A percentile compares a stretch with the other conserved stretches of the same genome.
These are phyloP conservation scores for Trematomus loennbergii DNA, from an alignment of 2,113 vertebrate species.

Conservation along the genomic window DNA sequence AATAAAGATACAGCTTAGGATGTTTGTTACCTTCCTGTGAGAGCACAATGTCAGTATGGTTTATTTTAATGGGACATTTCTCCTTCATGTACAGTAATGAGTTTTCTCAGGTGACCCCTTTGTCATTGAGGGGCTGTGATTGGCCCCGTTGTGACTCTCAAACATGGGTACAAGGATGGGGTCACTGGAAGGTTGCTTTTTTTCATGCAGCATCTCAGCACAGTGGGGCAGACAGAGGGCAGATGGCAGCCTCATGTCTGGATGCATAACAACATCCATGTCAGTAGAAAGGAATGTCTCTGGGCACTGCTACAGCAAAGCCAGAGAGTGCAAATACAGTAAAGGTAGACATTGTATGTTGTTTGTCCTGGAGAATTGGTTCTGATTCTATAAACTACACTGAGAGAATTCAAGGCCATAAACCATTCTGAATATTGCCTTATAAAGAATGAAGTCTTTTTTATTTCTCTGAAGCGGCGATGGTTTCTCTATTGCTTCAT, in stretches of 20 bases:
- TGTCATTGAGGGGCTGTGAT: neutral
- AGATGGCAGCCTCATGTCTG: conserved; percentile 15
- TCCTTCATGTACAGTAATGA: neutral
- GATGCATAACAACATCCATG: conserved; percentile 8
- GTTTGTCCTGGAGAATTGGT: neutral
- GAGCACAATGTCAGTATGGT: neutral
- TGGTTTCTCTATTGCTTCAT: neutral
- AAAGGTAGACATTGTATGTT: neutral
- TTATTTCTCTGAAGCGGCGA: neutral
- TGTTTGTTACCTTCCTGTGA: neutral
- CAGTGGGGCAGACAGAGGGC: neutral
- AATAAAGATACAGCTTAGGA: neutral
- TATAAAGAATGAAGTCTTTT: neutral
- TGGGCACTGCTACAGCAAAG: neutral
- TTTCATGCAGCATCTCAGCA: neutral
- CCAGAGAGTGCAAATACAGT: neutral
- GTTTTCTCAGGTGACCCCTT: neutral
- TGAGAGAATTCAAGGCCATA: neutral
- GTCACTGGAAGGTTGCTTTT: neutral
- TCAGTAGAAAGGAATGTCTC: neutral
- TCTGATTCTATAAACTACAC: neutral
- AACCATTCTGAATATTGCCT: neutral
- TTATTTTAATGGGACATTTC: neutral
- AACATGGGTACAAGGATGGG: neutral
- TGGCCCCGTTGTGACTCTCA: neutral